Conservation (phyloP, 2,797 vertebrate species). For the Acanthornis magna region DNA sequence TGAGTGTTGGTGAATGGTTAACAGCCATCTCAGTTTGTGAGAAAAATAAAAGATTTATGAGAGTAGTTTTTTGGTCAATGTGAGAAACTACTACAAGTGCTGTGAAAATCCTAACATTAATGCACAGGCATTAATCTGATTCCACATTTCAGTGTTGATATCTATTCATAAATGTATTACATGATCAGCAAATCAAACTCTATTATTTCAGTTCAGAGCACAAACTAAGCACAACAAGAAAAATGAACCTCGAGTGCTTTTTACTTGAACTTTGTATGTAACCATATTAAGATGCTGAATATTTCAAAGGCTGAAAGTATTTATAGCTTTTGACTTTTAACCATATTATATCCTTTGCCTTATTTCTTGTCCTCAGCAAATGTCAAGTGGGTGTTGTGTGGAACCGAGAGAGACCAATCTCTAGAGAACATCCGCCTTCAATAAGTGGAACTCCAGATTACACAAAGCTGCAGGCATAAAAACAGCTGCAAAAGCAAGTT, state of each 20-base stretch:
- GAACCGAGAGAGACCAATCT: conserved; percentile 37
- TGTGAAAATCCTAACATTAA: background rate
- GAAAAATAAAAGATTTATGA: background rate
- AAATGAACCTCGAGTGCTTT: conserved; percentile 16
- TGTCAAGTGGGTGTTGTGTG: conserved; percentile 60
- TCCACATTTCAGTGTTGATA: conserved; percentile 6
- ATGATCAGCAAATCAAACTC: conserved; percentile 7
- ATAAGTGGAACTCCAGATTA: conserved; percentile 68
- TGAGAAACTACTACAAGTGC: background rate
- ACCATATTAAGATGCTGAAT: conserved; percentile 35
- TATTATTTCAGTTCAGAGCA: background rate
- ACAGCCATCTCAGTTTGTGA: background rate
- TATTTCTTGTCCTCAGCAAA: conserved; percentile 55
- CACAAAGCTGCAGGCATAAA: conserved; percentile 60
- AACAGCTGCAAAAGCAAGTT: conserved; percentile 61
- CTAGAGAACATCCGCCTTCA: conserved; percentile 53
- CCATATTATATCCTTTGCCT: conserved; percentile 52
- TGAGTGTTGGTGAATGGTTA: background rate
- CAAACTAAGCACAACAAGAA: background rate
- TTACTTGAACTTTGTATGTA: conserved; percentile 31
- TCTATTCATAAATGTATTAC: conserved; percentile 24
- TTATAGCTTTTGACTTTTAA: conserved; percentile 54
- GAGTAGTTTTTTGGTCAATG: background rate
- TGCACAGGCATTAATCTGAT: background rate
- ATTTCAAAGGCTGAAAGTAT: conserved; percentile 36